Base-by-base conservation (phyloP, 2,797 vertebrate species). In the Meriones psammophilus region DNA sequence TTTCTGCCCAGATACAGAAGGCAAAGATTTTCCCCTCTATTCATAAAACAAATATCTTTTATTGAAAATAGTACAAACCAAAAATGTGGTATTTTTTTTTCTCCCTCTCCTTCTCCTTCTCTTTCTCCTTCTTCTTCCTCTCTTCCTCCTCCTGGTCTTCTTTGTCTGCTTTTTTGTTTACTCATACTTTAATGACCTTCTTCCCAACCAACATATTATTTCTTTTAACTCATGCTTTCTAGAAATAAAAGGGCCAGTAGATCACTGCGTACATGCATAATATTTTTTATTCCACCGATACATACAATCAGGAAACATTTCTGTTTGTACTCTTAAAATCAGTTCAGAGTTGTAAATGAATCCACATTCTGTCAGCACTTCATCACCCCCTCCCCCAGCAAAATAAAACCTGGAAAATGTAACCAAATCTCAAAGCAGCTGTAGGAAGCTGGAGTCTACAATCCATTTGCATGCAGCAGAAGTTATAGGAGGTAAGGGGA, bases 1-100 rank as follows among this genome's bases (percentile, higher is more conserved):
- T 96, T 97, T 96, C 95, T 98, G 96, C 97, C 97, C 98, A 97
- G 86, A 97, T 97, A 96, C 30, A 89, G 98, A 96, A 97, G 97
- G 98, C 98, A 98, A 98, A 42, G 42, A 1, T 77, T 39, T 71
- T 77, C 85, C 93, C 42, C 93, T 76, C 94, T 96, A 94, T 96
- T 97, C 78, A 91, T 96, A 98, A 97, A 96, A 30, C 68, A 94
- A 92, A 92, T 89, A 93, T 96, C 56, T 95, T 95, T 96, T 90
- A 97, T 88, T 97, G 93, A 95, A 98, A 95, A 96, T 66, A 97
- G 94, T 1, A 14, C 77, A 96, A 85, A 74, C 84, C 30, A 58
- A 90, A 96, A 94, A 62, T n/a, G 64, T 50, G 8, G 4, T 64
- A 30, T 39, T n/a, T 84, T 64, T 56, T 30, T 66, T 39, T 58